phyloP scores from a whole-genome alignment of 2,888 invertebrate genomes.

The Crepidodera aurea region DNA sequence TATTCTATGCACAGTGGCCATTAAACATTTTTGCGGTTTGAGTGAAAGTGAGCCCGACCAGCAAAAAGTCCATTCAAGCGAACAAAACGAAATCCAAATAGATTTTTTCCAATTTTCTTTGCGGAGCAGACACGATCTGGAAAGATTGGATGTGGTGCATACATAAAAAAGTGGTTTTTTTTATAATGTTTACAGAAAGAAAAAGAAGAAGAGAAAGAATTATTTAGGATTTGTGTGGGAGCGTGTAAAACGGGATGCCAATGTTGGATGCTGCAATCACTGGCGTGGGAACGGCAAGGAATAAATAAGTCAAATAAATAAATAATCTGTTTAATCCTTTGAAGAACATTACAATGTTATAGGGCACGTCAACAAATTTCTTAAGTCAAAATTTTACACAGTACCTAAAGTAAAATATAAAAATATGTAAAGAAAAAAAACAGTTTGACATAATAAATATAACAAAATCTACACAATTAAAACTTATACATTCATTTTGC shows the following conservation, averaged over 20 bases:
- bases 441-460: no score
- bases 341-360: no score
- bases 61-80: slow-evolving; percentile 25
- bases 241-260: slow-evolving; percentile 54
- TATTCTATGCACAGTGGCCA: slow-evolving; percentile 24
- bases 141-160: slow-evolving; percentile 37
- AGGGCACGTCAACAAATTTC: no score
- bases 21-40: slow-evolving; percentile 27
- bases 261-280: slow-evolving; percentile 47
- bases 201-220: slow-evolving; percentile 10
- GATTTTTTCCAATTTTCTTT: slow-evolving; percentile 36
- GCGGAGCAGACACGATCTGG: slow-evolving; percentile 33
- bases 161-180: slow-evolving; percentile 34
- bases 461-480: no score
- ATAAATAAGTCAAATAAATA: no score
- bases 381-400: no score
- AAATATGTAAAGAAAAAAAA: no score
- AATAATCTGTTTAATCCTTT: no score
- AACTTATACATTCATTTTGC: no score
- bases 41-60: slow-evolving; percentile 27
- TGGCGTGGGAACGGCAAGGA: no score
- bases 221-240: slow-evolving; percentile 60
- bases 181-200: slow-evolving; percentile 38
- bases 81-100: slow-evolving; percentile 37
- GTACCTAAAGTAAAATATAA: no score